A percentile compares a stretch with the other conserved stretches of the same genome.
phyloP scores from a whole-genome alignment of 2,888 invertebrate species.

The Tuta absoluta region DNA sequence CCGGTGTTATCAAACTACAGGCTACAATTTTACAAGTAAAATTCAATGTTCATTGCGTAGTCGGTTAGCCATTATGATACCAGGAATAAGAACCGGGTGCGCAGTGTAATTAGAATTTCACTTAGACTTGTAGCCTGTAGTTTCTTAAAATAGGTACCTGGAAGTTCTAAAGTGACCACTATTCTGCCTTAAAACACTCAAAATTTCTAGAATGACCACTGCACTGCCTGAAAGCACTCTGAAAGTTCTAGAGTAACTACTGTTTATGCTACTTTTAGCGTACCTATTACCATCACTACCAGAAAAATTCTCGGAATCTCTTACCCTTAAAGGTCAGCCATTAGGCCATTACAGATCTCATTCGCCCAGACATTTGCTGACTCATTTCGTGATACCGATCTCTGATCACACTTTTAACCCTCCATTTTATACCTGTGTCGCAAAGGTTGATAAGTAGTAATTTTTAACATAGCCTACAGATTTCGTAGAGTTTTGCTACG shows the following conservation, averaged over 20 bases:
- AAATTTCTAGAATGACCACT: too few species aligned
- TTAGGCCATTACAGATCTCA: constrained; percentile 17
- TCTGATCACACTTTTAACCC: not conserved
- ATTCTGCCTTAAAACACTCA: too few species aligned
- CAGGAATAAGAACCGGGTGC: too few species aligned
- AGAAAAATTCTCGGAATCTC: not conserved
- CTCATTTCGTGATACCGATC: constrained; percentile 8
- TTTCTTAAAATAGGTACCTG: too few species aligned
- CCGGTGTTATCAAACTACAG: too few species aligned
- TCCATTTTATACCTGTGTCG: not conserved
- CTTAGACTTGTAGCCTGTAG: too few species aligned
- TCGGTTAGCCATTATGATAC: too few species aligned
- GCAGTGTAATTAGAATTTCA: too few species aligned
- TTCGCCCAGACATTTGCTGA: constrained; percentile 19
- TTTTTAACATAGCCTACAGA: not conserved
- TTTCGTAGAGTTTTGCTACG: constrained; percentile 1
- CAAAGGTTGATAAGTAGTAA: not conserved
- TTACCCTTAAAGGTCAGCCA: constrained; percentile 8
- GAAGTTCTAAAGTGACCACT: too few species aligned
- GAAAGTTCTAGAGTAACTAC: not conserved
- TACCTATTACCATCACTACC: not conserved
- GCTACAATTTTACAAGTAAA: too few species aligned
- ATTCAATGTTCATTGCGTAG: too few species aligned
- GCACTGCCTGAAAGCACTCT: too few species aligned
- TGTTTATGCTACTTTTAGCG: not conserved